phyloP scores from a whole-genome alignment of 2,113 vertebrate species.

The Thinocorus orbignyianus region DNA sequence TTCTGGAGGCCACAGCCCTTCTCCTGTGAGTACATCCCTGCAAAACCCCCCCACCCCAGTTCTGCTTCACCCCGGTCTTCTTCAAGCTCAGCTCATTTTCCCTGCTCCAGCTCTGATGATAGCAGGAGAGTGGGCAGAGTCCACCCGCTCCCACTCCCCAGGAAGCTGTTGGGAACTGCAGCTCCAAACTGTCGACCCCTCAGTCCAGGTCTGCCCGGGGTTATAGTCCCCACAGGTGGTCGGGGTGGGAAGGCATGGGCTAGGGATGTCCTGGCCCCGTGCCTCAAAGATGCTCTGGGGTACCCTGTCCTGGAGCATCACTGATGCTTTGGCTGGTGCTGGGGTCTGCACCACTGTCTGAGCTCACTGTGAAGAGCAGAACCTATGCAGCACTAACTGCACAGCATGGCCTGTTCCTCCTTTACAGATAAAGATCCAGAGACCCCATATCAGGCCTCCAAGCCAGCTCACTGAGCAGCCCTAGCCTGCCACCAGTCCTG shows the following conservation, averaged over 20 bases:
- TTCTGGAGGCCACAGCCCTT: conserved; percentile 33
- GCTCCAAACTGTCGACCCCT: conserved; percentile 11
- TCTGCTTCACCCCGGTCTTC: background rate
- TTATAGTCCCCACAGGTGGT: background rate
- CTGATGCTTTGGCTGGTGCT: rapidly evolving
- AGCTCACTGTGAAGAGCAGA: rapidly evolving
- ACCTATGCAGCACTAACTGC: background rate
- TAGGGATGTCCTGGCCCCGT: background rate
- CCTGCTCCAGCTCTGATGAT: background rate
- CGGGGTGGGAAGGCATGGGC: rapidly evolving
- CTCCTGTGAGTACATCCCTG: conserved; percentile 38
- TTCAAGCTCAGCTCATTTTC: background rate
- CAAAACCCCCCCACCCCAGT: background rate
- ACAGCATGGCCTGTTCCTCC: rapidly evolving
- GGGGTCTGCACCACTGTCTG: rapidly evolving
- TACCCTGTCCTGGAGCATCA: rapidly evolving
- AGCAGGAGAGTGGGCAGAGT: background rate
- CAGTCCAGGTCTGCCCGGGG: background rate
- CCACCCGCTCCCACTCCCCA: rapidly evolving
- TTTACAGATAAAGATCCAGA: conserved; percentile 41
- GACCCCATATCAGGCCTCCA: background rate
- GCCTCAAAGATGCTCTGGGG: background rate
- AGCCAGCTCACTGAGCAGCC: background rate
- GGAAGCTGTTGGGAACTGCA: background rate
- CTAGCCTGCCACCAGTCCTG: background rate